Percentiles rank a stretch among this genome's conserved stretches.
These are phyloP conservation scores for Diarsia rubi DNA, from an alignment of 2,888 invertebrate genomes.

Conservation along the genomic window DNA sequence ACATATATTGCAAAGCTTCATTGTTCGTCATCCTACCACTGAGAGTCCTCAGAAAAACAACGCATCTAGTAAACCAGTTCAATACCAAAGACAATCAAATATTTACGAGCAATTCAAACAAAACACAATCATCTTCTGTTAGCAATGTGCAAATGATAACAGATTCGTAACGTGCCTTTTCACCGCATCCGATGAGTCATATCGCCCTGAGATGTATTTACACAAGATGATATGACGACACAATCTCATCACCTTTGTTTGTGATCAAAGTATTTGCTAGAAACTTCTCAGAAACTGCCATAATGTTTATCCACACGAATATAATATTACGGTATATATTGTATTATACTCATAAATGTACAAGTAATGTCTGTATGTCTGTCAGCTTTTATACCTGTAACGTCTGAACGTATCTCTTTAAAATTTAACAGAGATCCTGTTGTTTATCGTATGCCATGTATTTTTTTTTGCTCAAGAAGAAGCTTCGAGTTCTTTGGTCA, in stretches of 20 bases:
- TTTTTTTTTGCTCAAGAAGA: too few species aligned
- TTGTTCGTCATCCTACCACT: background rate
- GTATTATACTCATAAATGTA: background rate
- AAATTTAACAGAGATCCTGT: background rate
- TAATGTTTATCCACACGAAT: constrained; percentile 21
- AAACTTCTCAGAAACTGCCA: constrained; percentile 28
- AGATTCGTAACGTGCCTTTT: constrained; percentile 43
- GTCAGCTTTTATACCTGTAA: background rate
- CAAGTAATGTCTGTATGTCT: background rate
- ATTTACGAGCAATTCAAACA: background rate
- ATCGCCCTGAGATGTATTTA: constrained; percentile 32
- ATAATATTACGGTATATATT: too few species aligned
- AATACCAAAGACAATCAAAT: constrained; percentile 3
- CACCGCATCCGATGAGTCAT: constrained; percentile 48
- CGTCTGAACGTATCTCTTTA: background rate
- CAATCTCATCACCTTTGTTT: constrained; percentile 19
- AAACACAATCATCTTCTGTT: constrained; percentile 10
- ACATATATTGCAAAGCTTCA: too few species aligned
- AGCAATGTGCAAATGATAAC: constrained; percentile 45
- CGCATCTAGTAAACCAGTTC: background rate
- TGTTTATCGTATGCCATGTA: too few species aligned
- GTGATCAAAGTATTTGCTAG: constrained; percentile 48
- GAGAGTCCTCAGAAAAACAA: background rate
- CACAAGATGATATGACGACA: constrained; percentile 29
- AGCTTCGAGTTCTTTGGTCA: too few species aligned